Conservation (phyloP, 1,140 invertebrate genomes). For the Epicauta chinensis region DNA sequence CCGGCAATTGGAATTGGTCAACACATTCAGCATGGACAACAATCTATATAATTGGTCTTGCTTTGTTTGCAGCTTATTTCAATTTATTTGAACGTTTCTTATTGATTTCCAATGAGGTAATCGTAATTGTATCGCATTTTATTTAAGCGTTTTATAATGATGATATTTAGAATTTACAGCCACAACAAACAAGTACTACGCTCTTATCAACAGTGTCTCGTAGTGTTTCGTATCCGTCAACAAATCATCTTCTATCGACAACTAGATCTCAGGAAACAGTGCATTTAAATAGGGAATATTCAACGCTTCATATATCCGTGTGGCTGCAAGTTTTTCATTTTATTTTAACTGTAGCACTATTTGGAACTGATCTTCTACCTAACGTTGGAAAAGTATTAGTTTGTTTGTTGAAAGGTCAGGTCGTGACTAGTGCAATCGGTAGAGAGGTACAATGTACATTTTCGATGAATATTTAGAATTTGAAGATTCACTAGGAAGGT, state of each 20-base stretch:
- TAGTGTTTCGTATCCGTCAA: slow-evolving; percentile 21
- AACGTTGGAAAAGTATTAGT: slow-evolving; percentile 46
- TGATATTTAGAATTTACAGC: not conserved
- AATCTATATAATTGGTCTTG: slow-evolving; percentile 49
- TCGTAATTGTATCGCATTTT: slow-evolving; percentile 4
- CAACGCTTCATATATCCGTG: slow-evolving; percentile 39
- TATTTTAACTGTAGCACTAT: slow-evolving; percentile 39
- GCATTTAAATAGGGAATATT: slow-evolving; percentile 20
- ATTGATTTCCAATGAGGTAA: not conserved
- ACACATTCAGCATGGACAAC: slow-evolving; percentile 51
- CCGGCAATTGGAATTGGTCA: slow-evolving; percentile 46
- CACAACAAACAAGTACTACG: slow-evolving; percentile 22
- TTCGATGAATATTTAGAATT: too few relatives aligned
- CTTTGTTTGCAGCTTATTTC: slow-evolving; percentile 49
- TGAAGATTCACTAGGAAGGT: too few relatives aligned
- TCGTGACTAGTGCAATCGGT: not conserved
- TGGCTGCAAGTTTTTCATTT: slow-evolving; percentile 47
- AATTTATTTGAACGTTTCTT: slow-evolving; percentile 45
- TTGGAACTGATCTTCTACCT: slow-evolving; percentile 46
- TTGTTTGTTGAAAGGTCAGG: not conserved
- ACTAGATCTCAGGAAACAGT: not conserved
- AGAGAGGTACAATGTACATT: not conserved
- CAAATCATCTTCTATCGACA: not conserved
- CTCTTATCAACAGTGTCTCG: slow-evolving; percentile 48
- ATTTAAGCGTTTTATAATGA: not conserved